phyloP scores from a whole-genome alignment of 1,140 invertebrate genomes.

The Atopsyche davidsoni region DNA sequence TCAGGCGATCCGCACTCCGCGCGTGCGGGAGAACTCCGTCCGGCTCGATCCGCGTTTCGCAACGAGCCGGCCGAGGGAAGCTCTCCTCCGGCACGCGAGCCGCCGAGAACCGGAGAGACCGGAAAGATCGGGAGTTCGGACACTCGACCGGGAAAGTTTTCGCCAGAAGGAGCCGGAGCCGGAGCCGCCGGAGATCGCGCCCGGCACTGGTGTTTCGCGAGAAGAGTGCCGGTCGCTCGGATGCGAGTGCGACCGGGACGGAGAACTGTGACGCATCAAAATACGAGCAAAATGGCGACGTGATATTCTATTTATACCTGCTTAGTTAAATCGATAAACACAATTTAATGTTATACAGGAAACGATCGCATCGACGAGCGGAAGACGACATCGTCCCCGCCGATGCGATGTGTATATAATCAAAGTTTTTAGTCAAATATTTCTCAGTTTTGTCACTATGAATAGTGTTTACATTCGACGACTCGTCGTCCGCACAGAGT shows the following conservation, averaged over 20 bases:
- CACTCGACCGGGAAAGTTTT: too few species aligned
- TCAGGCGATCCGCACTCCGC: slow-evolving; percentile 17
- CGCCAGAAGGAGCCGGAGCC: too few species aligned
- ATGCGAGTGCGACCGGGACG: slow-evolving; percentile 20
- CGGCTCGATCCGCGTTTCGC: slow-evolving; percentile 16
- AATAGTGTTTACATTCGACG: slow-evolving; percentile 16
- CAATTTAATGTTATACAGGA: slow-evolving; percentile 22
- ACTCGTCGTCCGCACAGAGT: slow-evolving; percentile 17
- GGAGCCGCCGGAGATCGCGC: too few species aligned
- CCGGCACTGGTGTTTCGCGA: too few species aligned
- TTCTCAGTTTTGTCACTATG: slow-evolving; percentile 15
- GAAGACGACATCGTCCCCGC: too few species aligned
- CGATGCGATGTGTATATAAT: slow-evolving; percentile 20
- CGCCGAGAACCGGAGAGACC: too few species aligned
- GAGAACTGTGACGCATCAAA: slow-evolving; percentile 16
- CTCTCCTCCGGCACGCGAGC: too few species aligned
- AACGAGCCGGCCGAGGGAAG: too few species aligned
- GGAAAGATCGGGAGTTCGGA: too few species aligned
- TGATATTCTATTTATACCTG: slow-evolving; percentile 25
- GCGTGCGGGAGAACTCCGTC: slow-evolving; percentile 17
- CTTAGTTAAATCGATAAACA: slow-evolving; percentile 25
- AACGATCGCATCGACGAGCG: slow-evolving; percentile 9
- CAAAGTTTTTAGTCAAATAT: slow-evolving; percentile 26
- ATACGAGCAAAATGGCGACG: slow-evolving; percentile 21
- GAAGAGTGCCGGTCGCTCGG: slow-evolving; percentile 19